Evolutionary conservation across 2,113 vertebrate species (phyloP), one percentile per base, ranked within the genome.

Genomic region (Columba janthina): DNA sequence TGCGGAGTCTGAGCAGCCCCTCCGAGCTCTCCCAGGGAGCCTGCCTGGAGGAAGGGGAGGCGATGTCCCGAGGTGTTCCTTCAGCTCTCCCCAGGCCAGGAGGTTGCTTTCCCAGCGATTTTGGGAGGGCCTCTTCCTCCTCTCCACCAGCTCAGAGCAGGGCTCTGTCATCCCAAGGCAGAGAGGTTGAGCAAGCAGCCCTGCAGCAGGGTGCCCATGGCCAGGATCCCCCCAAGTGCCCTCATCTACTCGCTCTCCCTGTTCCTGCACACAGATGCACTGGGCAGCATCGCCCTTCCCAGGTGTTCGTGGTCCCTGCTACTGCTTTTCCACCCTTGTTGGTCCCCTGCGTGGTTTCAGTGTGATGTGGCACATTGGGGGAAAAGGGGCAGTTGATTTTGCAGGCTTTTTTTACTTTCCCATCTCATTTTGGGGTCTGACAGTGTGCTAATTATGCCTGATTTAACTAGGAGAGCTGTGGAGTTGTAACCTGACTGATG

Each of bases 231-330:
- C 18, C 53, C 2, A 5, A 16, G 10, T 24, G 53, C 26, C 36
- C 12, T 11, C 4, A 26, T 7, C 51, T 28, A 36, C 60, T 44
- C 2, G 8, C 26, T 58, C 9, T 22, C 26, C 60, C 50, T 3
- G 12, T 11, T 31, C 25, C 60, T 4, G 1, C 24, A 9, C 0
- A 0, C 31, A 15, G 31, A 26, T 26, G 20, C 1, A 1, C 31
- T 32, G 42, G 42, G 44, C 32, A 24, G 18, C 5, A 1, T 10
- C 51, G 28, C 17, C 42, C 12, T 58, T 46, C n/a, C 10, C 18
- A 3, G 28, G 32, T 21, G 44, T 32, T 42, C 4, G 15, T 21
- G 87, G 32, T 9, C 42, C 15, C 31, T 40, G 19, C 11, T 18
- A 1, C 58, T 8, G n/a, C 34, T 15, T 14, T 64, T 50, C n/a